These are phyloP conservation scores for Conopomorpha cramerella DNA, from an alignment of 1,140 invertebrate species.

Conservation along the genomic window DNA sequence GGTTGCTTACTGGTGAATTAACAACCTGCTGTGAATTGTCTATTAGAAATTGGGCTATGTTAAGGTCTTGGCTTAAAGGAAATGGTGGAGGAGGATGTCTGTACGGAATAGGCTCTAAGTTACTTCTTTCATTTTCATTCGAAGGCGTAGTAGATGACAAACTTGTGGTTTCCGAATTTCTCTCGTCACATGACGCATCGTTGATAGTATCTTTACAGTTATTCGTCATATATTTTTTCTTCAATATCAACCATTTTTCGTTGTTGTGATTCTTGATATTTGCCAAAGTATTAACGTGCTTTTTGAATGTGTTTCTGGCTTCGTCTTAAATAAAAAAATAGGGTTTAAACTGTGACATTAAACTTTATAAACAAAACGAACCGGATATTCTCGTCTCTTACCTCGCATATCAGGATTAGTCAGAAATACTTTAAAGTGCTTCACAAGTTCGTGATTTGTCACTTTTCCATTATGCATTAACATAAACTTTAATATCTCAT, in stretches of 20 bases:
- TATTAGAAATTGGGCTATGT: too few species aligned
- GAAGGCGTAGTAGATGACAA: too few species aligned
- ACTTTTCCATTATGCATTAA: conserved; percentile 81
- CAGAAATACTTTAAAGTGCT: conserved; percentile 84
- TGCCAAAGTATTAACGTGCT: conserved; percentile 87
- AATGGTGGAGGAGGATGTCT: conserved; percentile 68
- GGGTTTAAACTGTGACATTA: conserved; percentile 2
- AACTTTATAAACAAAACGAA: neutral
- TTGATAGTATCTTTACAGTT: conserved; percentile 21
- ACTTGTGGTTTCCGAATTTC: too few species aligned
- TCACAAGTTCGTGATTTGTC: conserved; percentile 85
- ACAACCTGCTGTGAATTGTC: too few species aligned
- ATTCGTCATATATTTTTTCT: conserved; percentile 68
- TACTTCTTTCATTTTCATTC: conserved; percentile 22
- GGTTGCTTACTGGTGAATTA: too few species aligned
- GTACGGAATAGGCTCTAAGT: too few species aligned
- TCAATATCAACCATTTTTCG: conserved; percentile 83
- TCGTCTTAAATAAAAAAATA: conserved; percentile 67
- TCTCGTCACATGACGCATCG: too few species aligned
- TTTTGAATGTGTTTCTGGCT: conserved; percentile 85
- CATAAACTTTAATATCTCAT: conserved; percentile 84
- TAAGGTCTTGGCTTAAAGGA: conserved; percentile 43
- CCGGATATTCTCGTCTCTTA: conserved; percentile 43
- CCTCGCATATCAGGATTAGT: conserved; percentile 78
- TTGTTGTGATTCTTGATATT: conserved; percentile 80